Percentiles rank a stretch among this genome's conserved stretches.
Conservation (phyloP, 2,113 vertebrate genomes). For the Loxodonta africana region DNA sequence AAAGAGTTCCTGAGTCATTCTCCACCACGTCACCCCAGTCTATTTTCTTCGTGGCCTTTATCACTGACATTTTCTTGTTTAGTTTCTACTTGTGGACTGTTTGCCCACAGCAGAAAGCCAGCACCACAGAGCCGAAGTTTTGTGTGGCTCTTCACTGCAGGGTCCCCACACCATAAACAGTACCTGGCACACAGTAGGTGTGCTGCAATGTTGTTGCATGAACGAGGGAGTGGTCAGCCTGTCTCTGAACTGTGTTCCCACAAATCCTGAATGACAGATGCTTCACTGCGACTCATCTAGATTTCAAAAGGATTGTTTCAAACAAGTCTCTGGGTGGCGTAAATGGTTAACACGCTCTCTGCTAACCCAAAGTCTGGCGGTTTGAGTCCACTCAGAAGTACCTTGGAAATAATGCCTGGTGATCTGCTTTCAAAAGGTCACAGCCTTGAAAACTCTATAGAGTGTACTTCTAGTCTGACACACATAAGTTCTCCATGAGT, state of each 20-base stretch:
- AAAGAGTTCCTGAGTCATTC: background rate
- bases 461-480: too few species aligned
- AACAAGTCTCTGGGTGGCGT: background rate
- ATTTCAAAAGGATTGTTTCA: background rate
- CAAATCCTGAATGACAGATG: background rate
- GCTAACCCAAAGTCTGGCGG: background rate
- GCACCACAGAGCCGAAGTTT: accelerated
- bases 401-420: too few species aligned
- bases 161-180: background rate
- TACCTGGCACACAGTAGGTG: too few species aligned
- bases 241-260: background rate
- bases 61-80: background rate
- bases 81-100: background rate
- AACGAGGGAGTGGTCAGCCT: background rate
- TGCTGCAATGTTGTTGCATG: background rate
- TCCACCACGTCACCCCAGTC: accelerated
- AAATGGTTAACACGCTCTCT: background rate
- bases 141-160: background rate
- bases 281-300: background rate
- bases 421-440: too few species aligned
- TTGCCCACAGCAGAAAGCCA: accelerated
- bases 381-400: background rate
- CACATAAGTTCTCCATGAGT: too few species aligned
- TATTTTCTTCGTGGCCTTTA: background rate
- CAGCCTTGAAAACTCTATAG: too few species aligned